Percentiles rank a stretch among this genome's conserved stretches.
Evolutionary conservation across 2,888 invertebrate species (phyloP).

Genomic region (Patella ulyssiponensis): DNA sequence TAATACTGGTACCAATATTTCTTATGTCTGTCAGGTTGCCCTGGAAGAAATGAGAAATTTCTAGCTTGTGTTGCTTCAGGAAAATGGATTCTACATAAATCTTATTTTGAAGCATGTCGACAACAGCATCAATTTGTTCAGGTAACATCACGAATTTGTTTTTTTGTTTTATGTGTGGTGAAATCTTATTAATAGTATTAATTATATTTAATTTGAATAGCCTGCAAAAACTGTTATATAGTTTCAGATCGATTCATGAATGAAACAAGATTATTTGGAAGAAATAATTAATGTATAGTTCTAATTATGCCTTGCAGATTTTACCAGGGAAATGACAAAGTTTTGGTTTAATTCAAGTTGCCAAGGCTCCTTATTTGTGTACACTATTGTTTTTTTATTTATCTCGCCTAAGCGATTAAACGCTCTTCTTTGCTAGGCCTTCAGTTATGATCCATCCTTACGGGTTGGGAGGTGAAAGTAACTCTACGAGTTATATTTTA

Average conservation of each 20-base stretch:
- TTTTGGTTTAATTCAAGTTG: no score
- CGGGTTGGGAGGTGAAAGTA: not conserved
- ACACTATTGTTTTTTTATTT: no score
- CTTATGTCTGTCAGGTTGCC: conserved; percentile 69
- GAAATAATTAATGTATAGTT: no score
- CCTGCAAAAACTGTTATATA: not conserved
- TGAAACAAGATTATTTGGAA: no score
- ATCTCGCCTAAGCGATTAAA: no score
- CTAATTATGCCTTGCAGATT: no score
- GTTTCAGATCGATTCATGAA: not conserved
- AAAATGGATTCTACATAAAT: conserved; percentile 88
- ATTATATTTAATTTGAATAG: not conserved
- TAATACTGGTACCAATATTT: not conserved
- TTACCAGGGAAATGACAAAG: no score
- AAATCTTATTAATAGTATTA: no score
- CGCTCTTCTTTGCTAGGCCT: no score
- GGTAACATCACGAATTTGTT: conserved; percentile 73
- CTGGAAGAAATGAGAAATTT: conserved; percentile 85
- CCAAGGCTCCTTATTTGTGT: no score
- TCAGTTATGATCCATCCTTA: not conserved
- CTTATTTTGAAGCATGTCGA: conserved; percentile 82
- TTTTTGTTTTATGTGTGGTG: no score
- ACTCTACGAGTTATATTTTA: conserved; percentile 29
- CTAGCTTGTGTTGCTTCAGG: conserved; percentile 89
- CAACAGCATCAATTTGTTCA: conserved; percentile 78